Evolutionary conservation across 2,888 invertebrate species (phyloP).

Genomic region (Drosophila engyochracea): DNA sequence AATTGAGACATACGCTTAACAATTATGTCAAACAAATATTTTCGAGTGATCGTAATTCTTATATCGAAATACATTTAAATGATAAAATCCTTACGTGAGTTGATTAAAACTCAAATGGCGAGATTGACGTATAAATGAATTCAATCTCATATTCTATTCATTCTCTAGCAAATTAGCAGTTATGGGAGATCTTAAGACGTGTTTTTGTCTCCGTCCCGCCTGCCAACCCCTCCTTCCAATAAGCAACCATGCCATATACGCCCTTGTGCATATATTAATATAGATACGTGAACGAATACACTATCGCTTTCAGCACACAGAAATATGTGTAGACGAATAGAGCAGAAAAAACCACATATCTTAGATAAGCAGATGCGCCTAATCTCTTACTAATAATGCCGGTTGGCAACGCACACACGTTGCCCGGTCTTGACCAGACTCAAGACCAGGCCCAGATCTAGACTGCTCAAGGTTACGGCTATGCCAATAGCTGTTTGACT

Average conservation of each 20-base stretch:
- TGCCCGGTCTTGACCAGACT: slow-evolving; percentile 31
- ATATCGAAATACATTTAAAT: neutral
- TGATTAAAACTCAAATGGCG: neutral
- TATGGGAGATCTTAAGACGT: slow-evolving; percentile 5
- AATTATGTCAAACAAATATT: neutral
- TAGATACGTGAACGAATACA: slow-evolving; percentile 4
- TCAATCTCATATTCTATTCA: neutral
- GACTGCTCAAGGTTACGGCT: slow-evolving; percentile 23
- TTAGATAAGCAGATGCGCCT: slow-evolving; percentile 14
- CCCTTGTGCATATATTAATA: neutral
- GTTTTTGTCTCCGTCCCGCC: slow-evolving; percentile 8
- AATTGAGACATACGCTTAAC: neutral
- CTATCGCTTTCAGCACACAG: slow-evolving; percentile 23
- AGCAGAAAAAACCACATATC: neutral
- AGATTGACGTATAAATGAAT: neutral
- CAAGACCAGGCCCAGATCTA: slow-evolving; percentile 18
- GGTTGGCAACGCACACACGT: slow-evolving; percentile 21
- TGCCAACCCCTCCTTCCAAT: neutral
- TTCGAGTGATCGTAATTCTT: neutral
- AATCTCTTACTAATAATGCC: neutral
- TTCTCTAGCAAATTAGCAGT: slow-evolving; percentile 11
- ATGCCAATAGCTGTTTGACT: slow-evolving; percentile 34
- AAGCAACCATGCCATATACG: neutral
- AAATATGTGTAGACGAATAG: neutral
- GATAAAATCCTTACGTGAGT: neutral